Base-by-base conservation (phyloP, 2,888 invertebrate species). In the Bellardia pandia region DNA sequence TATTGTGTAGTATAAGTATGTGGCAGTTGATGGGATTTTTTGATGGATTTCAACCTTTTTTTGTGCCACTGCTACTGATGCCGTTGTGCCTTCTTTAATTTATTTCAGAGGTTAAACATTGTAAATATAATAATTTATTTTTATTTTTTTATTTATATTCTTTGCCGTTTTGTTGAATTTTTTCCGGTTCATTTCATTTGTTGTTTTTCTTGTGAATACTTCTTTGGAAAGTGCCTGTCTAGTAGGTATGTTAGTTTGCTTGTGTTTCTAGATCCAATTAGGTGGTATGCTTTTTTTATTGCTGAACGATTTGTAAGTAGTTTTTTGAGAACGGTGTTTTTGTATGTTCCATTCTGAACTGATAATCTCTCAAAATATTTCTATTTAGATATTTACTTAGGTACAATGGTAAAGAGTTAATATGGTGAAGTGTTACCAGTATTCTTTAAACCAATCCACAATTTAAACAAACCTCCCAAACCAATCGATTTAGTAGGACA, bases 71-170 rank as follows among this genome's bases (percentile, higher is more conserved):
- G 30, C 16, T 37, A 37, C 33, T 72, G 16, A 13, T 53, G 53
- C 23, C 56, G 40, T 16, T 56, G 9, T 60, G 62, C 74, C 58
- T 56, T 58, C 30, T 75, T 40, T 75, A 69, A 75, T 82, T 75
- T 82, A 82, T 82, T 68, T 82, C 68, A 68, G 60, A 68, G 75
- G 75, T 82, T 75, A 75, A 82, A 75, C 68, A 68, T 82, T 82
- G 81, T 82, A n/a, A n/a, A n/a, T n/a, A 1, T 23, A 23, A 69
- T 75, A 66, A 82, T 75, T 68, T 75, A 82, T 82, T 82, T 79
- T 82, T 82, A 68, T 82, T 82, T 82, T 75, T 60, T 58, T 75
- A 75, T 82, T 82, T 82, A 82, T 82, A 75, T 82, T 82, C 68
- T 60, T 58, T 51, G 68, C 37, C 14, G 7, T 69, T 75, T 37